phyloP scores from a whole-genome alignment of 2,113 vertebrate genomes.

The Craseonycteris thonglongyai region DNA sequence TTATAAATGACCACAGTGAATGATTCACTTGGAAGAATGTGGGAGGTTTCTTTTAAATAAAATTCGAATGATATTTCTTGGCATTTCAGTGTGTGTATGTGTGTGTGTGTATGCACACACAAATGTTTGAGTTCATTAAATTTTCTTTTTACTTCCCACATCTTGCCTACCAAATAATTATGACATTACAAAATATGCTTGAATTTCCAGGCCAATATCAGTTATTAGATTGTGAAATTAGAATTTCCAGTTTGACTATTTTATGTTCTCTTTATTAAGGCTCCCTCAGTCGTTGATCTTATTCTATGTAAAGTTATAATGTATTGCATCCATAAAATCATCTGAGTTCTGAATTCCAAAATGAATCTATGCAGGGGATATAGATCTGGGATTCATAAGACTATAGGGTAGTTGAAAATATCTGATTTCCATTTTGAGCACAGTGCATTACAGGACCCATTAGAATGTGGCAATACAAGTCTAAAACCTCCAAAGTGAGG shows the following conservation, averaged over 20 bases:
- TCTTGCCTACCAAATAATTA: conserved; percentile 2
- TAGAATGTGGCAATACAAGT: background rate
- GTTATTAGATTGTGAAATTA: conserved; percentile 27
- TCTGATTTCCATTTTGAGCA: background rate
- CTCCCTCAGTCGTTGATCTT: background rate
- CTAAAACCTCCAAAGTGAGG: background rate
- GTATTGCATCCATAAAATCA: background rate
- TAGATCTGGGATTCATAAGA: background rate
- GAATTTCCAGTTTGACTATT: conserved; percentile 14
- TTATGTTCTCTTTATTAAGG: conserved; percentile 23
- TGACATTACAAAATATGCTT: background rate
- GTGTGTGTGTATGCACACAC: background rate
- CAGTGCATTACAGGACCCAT: background rate
- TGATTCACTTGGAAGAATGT: background rate
- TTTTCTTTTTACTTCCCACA: background rate
- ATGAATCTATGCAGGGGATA: background rate
- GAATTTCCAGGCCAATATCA: background rate
- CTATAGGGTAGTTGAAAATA: background rate
- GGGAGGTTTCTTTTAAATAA: background rate
- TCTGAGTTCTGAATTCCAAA: background rate
- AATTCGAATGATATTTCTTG: background rate
- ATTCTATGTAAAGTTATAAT: conserved; percentile 14
- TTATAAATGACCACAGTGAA: background rate
- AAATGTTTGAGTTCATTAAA: background rate
- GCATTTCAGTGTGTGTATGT: background rate